Evolutionary conservation across 2,113 vertebrate species (phyloP).

Genomic region (Dicerorhinus sumatrensis): DNA sequence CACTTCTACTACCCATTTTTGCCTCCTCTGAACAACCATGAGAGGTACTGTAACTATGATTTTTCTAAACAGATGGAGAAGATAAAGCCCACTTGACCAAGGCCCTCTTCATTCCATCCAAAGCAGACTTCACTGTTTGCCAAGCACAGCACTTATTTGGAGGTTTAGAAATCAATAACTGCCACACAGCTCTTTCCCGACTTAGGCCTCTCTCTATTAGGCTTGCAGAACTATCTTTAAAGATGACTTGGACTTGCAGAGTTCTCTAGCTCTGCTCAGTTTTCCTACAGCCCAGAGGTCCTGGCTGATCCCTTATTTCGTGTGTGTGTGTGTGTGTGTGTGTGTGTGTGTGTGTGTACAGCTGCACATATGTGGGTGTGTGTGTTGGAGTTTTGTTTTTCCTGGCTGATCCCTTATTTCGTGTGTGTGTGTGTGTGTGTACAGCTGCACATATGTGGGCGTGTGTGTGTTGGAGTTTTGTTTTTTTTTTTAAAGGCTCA

Average conservation of each 20-base stretch:
- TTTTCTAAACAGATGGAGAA: neutral
- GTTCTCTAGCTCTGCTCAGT: neutral
- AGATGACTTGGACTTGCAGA: neutral
- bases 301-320: neutral
- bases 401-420: neutral
- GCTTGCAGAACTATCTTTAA: neutral
- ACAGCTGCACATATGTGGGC: too few relatives aligned
- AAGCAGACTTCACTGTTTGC: neutral
- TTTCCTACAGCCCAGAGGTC: neutral
- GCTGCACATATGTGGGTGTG: too few relatives aligned
- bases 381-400: neutral
- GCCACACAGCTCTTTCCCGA: neutral
- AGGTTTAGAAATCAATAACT: neutral
- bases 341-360: neutral
- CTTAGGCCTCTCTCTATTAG: neutral
- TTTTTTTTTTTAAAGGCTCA: neutral
- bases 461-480: neutral
- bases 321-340: too few relatives aligned
- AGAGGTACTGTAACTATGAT: neutral
- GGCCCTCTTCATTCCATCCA: neutral
- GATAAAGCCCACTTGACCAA: neutral
- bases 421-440: too few relatives aligned
- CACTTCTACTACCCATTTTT: conserved; percentile 16
- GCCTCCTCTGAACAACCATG: neutral
- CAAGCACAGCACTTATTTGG: neutral